Base-by-base conservation (phyloP, 1,140 invertebrate genomes). In the Lucilia sericata region DNA sequence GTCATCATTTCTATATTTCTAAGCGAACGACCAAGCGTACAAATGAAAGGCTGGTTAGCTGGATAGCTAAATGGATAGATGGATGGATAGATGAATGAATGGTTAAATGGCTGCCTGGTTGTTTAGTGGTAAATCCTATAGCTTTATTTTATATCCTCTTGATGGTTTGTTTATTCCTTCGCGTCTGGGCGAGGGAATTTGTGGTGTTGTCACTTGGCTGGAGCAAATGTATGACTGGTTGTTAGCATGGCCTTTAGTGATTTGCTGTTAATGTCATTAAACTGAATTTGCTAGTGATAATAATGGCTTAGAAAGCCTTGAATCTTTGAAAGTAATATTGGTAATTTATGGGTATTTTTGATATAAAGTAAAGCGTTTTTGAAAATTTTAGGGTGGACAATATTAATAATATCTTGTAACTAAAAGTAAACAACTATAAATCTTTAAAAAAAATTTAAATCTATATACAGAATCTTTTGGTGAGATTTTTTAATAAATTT, bases 101-200 rank as follows among this genome's bases (percentile, higher is more conserved):
- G 19, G 10, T 21, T 70, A 25, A 70, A 70, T 70, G 65, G 19
- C 65, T 21, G 65, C n/a, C n/a, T 70, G n/a, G 65, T 51, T 49
- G 19, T 80, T 34, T 49, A 47, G 19, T 80, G 47, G 42, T 80
- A 80, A 80, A 80, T 80, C 76, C 47, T 80, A 14, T 19, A 80
- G 76, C 76, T 80, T 80, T 80, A 49, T 80, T 80, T 80, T 80
- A 80, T 80, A 80, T 51, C 76, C 47, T 51, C 42, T 51, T 47
- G 47, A 49, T 80, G 76, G 76, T 47, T 49, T 42, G 9, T 12
- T 78, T n/a, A 9, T 51, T 49, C 65, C 9, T 70, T 14, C 55
- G 19, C 60, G 7, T 70, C 76, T 30, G 25, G 1, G 25, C 25
- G 25, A 30, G 25, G 25, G 25, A 2, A 30, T 30, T 30, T 30